A percentile compares a stretch with the other conserved stretches of the same genome.
Evolutionary conservation across 1,140 invertebrate genomes (phyloP).

Genomic region (Antheraea mylitta): DNA sequence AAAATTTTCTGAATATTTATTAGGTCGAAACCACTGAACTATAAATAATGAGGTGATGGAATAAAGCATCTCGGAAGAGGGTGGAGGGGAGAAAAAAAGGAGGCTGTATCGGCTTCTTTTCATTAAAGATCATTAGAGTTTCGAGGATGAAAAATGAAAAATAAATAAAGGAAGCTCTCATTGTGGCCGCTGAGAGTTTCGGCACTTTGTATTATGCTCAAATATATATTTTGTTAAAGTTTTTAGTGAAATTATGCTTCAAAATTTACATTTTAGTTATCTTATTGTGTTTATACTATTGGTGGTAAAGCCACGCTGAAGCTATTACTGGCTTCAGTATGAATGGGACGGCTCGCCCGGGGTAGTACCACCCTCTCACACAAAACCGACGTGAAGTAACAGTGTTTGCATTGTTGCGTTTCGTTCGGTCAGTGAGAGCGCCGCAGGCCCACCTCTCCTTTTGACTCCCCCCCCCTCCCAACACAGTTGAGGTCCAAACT

Average conservation of each 20-base stretch:
- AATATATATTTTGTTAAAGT: slow-evolving; percentile 18
- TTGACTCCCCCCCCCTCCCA: no score
- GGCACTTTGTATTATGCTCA: slow-evolving; percentile 35
- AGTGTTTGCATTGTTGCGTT: no score
- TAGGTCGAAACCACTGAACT: slow-evolving; percentile 33
- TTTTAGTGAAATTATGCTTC: background rate
- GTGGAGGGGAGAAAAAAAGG: slow-evolving; percentile 28
- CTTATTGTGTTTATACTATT: no score
- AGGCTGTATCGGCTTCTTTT: slow-evolving; percentile 58
- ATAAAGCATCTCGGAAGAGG: slow-evolving; percentile 32
- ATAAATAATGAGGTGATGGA: slow-evolving; percentile 44
- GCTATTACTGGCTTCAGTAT: no score
- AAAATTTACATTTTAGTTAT: no score
- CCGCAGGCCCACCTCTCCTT: no score
- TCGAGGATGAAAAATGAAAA: slow-evolving; percentile 62
- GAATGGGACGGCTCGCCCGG: no score
- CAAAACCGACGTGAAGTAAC: no score
- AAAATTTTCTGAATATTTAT: slow-evolving; percentile 15
- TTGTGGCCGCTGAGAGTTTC: slow-evolving; percentile 38
- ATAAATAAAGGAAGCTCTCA: slow-evolving; percentile 56
- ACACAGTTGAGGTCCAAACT: no score
- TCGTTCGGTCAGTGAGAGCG: no score
- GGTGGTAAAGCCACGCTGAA: no score
- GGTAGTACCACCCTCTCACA: no score
- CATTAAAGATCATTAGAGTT: slow-evolving; percentile 72